These are phyloP conservation scores for Pseudobourletiella spinata DNA, from an alignment of 1,140 invertebrate species.

Conservation along the genomic window DNA sequence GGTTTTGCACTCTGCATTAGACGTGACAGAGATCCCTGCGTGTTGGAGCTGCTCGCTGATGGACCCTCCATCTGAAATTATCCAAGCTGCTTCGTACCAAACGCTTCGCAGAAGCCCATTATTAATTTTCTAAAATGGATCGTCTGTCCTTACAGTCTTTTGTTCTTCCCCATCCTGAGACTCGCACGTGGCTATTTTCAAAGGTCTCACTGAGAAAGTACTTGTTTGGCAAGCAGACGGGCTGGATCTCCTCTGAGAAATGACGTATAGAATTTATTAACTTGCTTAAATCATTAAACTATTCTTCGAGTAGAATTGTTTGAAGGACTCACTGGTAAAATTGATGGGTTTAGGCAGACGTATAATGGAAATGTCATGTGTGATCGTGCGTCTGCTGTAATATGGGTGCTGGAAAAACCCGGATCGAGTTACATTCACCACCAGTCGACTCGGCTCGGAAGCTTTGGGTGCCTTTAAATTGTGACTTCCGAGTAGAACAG, in stretches of 20 bases:
- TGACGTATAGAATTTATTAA: no score
- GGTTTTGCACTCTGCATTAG: slow-evolving; percentile 24
- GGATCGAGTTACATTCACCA: slow-evolving; percentile 23
- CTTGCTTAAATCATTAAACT: not conserved
- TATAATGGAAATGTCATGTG: slow-evolving; percentile 30
- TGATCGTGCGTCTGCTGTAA: slow-evolving; percentile 26
- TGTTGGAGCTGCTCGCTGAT: slow-evolving; percentile 20
- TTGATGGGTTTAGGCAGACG: slow-evolving; percentile 25
- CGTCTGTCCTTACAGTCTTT: slow-evolving; percentile 23
- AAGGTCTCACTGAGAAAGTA: slow-evolving; percentile 18
- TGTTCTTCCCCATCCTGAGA: slow-evolving; percentile 32
- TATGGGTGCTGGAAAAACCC: slow-evolving; percentile 30
- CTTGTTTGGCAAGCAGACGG: slow-evolving; percentile 32
- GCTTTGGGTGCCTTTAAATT: slow-evolving; percentile 2
- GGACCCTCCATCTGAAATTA: not conserved
- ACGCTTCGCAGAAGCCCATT: no score
- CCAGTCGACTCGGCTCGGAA: slow-evolving; percentile 9
- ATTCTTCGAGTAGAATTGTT: not conserved
- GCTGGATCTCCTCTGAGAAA: slow-evolving; percentile 23
- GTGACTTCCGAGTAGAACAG: slow-evolving; percentile 7
- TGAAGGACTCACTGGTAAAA: slow-evolving; percentile 10
- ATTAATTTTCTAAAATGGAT: no score
- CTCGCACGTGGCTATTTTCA: slow-evolving; percentile 15
- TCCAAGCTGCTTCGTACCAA: no score
- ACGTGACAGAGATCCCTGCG: slow-evolving; percentile 20